phyloP scores from a whole-genome alignment of 2,797 vertebrate genomes.

The Poeciliopsis gracilis region DNA sequence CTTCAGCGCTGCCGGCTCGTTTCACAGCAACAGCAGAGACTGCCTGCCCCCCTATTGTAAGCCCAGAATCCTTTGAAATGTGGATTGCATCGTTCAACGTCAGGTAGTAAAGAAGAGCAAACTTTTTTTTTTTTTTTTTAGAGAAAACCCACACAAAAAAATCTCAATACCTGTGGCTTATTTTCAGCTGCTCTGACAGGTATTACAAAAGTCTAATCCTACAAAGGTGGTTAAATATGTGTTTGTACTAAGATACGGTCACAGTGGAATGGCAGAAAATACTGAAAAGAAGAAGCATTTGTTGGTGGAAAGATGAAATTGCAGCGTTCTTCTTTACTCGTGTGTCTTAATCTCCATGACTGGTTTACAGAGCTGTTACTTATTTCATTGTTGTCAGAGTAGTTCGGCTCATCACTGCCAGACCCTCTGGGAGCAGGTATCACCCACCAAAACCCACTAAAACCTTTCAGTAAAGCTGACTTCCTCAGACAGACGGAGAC shows the following conservation, averaged over 20 bases:
- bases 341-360: conserved; percentile 38
- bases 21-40: conserved; percentile 63
- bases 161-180: conserved; percentile 9
- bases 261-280: conserved; percentile 20
- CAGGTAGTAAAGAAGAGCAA: conserved; percentile 42
- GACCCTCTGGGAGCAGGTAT: conserved; percentile 17
- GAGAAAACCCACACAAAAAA: conserved; percentile 15
- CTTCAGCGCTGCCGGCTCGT: conserved; percentile 56
- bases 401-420: conserved; percentile 29
- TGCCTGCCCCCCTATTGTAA: conserved; percentile 61
- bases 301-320: conserved; percentile 21
- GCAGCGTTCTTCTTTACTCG: conserved; percentile 30
- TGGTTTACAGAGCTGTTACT: conserved; percentile 47
- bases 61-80: conserved; percentile 76
- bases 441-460: conserved; percentile 40
- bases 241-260: conserved; percentile 25
- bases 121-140: conserved; percentile 16
- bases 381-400: conserved; percentile 20
- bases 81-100: conserved; percentile 51
- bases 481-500: conserved; percentile 33
- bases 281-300: conserved; percentile 44
- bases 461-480: conserved; percentile 54
- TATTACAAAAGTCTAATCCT: conserved; percentile 9
- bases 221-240: conserved; percentile 20
- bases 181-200: conserved; percentile 23